Percentiles rank a stretch among this genome's conserved stretches.
Conservation (phyloP, 2,113 vertebrate genomes). For the Actenoides lindsayi region DNA sequence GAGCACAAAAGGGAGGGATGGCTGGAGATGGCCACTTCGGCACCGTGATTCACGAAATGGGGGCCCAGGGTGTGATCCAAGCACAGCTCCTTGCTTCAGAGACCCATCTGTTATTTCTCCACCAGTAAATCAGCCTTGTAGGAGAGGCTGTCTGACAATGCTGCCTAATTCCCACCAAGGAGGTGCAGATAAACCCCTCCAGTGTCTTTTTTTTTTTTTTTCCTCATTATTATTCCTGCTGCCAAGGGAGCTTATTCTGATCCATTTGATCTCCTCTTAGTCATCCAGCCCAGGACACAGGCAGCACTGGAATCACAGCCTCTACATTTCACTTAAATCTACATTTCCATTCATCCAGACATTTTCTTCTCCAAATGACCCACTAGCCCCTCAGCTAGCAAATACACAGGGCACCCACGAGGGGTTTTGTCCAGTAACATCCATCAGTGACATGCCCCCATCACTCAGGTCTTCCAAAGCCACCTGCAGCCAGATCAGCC, state of each 20-base stretch:
- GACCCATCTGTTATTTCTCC: background rate
- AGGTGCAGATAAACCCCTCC: background rate
- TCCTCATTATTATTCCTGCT: background rate
- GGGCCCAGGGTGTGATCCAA: background rate
- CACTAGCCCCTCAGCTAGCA: background rate
- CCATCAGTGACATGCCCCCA: background rate
- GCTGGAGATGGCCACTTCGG: background rate
- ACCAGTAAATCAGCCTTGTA: fast-evolving
- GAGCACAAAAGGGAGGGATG: background rate
- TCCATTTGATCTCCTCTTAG: background rate
- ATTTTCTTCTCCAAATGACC: background rate
- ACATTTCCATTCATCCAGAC: background rate
- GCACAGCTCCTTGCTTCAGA: background rate
- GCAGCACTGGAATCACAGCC: background rate
- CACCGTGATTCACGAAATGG: fast-evolving
- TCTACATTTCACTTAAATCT: background rate
- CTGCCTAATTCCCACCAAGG: background rate
- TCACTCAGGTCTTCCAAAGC: background rate
- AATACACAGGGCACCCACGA: fast-evolving
- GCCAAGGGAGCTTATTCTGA: background rate
- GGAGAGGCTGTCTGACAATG: background rate
- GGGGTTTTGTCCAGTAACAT: background rate
- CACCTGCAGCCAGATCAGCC: background rate
- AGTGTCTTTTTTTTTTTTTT: too few relatives aligned
- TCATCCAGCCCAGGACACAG: background rate